Base-by-base conservation (phyloP, 2,797 vertebrate genomes). In the Anguilla anguilla region DNA sequence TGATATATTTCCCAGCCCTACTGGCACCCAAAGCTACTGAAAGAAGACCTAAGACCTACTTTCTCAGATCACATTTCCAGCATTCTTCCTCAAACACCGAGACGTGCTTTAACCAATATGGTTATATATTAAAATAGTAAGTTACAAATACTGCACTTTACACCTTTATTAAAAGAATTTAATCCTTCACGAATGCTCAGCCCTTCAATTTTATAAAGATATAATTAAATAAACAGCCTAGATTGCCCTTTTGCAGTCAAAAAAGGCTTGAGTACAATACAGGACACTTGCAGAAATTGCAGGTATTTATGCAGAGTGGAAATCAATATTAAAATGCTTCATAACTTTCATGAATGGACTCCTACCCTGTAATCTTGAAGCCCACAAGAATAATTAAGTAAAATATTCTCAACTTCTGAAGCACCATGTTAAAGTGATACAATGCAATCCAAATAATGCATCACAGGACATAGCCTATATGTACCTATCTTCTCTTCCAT, bases 401-500 rank as follows among this genome's bases (percentile, higher is more conserved):
- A 88, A 83, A 83, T 43, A 17, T 46, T 46, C 67, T 39, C 51
- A 72, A 10, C 72, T 87, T 88, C 19, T 57, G 77, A 87, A 39
- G 74, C 61, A 88, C 61, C 72, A 84, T 85, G 69, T 59, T 87
- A 46, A 64, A 85, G 83, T 64, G 84, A 86, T 83, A 28, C 74
- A 86, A 74, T 86, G 51, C 25, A 85, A 79, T 86, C 86, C 77
- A 86, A 85, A 83, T 61, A 83, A 85, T 74, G 81, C 31, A 55
- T 43, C 25, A 35, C 35, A 35, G n/a, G 39, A n/a, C 53, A 79
- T 22, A n/a, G n/a, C n/a, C n/a, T n/a, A 61, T 83, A 81, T 53
- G n/a, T 64, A 25, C 51, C n/a, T 39, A 25, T 59, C n/a, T 39
- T 49, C 67, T 64, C 55, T 59, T 84, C 55, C 53, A 46, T 46